These are phyloP conservation scores for Ommatoiulus sabulosus DNA, from an alignment of 2,888 invertebrate species.

Conservation along the genomic window DNA sequence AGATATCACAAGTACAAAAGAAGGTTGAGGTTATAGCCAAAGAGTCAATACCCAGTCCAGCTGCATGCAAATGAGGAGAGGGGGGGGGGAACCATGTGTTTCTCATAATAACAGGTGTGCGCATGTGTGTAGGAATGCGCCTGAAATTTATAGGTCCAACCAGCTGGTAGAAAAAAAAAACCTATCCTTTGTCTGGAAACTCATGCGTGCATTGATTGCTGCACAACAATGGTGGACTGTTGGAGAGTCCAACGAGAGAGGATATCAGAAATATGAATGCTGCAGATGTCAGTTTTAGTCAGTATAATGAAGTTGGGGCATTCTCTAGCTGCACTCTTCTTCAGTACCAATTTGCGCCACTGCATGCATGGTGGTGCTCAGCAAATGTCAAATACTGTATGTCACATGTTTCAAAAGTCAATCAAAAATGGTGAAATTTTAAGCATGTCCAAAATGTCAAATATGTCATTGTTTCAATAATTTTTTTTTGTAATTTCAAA, in stretches of 20 bases:
- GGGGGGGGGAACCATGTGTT: background rate
- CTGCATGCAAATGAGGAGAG: background rate
- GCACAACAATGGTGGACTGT: background rate
- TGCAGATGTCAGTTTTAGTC: slow-evolving; percentile 6
- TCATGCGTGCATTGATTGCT: background rate
- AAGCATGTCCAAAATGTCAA: too few relatives aligned
- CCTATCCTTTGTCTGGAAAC: slow-evolving; percentile 17
- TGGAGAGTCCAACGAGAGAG: background rate
- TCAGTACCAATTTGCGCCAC: background rate
- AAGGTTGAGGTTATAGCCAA: slow-evolving; percentile 23
- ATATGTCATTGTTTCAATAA: too few relatives aligned
- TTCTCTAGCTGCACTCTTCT: background rate
- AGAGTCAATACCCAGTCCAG: slow-evolving; percentile 33
- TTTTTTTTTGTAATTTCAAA: too few relatives aligned
- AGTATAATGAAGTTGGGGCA: background rate
- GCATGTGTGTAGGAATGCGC: slow-evolving; percentile 13
- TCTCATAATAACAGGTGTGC: slow-evolving; percentile 15
- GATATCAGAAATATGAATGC: background rate
- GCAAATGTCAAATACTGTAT: too few relatives aligned
- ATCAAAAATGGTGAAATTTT: too few relatives aligned
- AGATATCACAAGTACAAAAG: slow-evolving; percentile 12
- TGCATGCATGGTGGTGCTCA: too few relatives aligned
- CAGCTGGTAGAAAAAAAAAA: background rate
- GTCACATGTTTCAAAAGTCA: too few relatives aligned
- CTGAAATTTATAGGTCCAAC: slow-evolving; percentile 12